phyloP scores from a whole-genome alignment of 2,113 vertebrate species.

The Candoia aspera region DNA sequence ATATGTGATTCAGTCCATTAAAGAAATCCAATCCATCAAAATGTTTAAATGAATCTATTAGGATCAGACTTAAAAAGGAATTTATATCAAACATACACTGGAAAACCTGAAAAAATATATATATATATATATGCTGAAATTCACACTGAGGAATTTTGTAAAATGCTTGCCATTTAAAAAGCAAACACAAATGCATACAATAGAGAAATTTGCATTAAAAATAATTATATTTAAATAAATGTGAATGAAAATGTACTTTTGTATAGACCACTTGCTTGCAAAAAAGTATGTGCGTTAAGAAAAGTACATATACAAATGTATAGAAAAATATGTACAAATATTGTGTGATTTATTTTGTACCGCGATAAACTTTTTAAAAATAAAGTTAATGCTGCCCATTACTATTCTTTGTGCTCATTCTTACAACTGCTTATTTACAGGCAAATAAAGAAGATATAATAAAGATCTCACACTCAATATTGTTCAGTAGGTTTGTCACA shows the following conservation, averaged over 20 bases:
- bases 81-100: background rate
- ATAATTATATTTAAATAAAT: background rate
- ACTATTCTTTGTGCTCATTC: background rate
- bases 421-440: background rate
- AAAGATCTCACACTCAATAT: background rate
- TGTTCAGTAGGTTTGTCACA: background rate
- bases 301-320: background rate
- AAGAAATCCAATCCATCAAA: background rate
- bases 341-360: background rate
- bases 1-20: background rate
- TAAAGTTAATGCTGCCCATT: background rate
- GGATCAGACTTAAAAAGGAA: background rate
- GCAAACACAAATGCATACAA: background rate
- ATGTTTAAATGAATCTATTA: background rate
- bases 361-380: background rate
- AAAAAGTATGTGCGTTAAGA: background rate
- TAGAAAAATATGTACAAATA: background rate
- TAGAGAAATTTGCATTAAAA: background rate
- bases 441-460: background rate
- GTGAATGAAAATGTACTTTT: background rate
- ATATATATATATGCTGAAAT: background rate
- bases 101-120: background rate
- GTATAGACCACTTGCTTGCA: background rate
- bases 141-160: background rate
- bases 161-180: background rate